phyloP scores from a whole-genome alignment of 2,888 invertebrate genomes.

The Xylota sylvarum region DNA sequence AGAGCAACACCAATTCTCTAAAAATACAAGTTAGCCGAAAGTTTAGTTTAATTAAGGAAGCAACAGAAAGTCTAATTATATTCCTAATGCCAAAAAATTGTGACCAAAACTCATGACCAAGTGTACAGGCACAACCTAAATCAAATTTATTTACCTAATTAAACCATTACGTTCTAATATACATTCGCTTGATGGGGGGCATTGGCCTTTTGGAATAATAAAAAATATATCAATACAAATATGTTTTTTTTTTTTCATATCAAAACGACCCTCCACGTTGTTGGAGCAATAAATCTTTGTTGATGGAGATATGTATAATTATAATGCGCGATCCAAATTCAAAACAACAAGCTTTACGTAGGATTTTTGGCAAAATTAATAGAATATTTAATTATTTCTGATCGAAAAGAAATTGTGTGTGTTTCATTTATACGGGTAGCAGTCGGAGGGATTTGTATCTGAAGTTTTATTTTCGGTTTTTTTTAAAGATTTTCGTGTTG shows the following conservation, averaged over 20 bases:
- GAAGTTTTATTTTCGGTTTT: background rate
- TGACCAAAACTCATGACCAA: background rate
- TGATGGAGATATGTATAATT: slow-evolving; percentile 14
- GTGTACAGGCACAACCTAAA: background rate
- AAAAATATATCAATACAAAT: slow-evolving; percentile 17
- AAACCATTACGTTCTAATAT: background rate
- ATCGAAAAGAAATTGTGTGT: background rate
- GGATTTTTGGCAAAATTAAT: slow-evolving; percentile 9
- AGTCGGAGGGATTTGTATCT: background rate
- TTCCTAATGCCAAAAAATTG: background rate
- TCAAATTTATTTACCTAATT: background rate
- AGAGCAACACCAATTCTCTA: background rate
- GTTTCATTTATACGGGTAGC: background rate
- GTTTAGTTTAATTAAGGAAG: background rate
- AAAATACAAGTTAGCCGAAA: background rate
- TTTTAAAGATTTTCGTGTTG: background rate
- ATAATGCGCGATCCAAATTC: slow-evolving; percentile 24
- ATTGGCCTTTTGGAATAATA: slow-evolving; percentile 11
- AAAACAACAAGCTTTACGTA: slow-evolving; percentile 18
- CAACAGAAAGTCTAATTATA: background rate
- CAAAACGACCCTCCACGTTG: slow-evolving; percentile 24
- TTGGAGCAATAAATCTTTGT: slow-evolving; percentile 32
- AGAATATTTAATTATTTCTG: slow-evolving; percentile 11
- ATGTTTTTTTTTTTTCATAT: slow-evolving; percentile 13
- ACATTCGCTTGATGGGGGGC: background rate